phyloP scores from a whole-genome alignment of 2,113 vertebrate genomes.

The Gopherus evgoodei region DNA sequence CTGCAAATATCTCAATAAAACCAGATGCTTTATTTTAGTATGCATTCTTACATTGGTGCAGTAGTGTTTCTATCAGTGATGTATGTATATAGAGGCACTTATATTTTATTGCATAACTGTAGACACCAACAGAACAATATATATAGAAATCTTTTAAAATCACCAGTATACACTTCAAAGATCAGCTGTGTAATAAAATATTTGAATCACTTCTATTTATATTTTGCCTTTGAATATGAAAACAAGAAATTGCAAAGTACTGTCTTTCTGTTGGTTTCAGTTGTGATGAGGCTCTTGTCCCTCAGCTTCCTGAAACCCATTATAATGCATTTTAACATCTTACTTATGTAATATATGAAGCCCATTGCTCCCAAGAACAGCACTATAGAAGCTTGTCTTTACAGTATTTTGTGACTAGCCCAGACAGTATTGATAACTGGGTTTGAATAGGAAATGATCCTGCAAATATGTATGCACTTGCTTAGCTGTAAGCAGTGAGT shows the following conservation, averaged over 20 bases:
- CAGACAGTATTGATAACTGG: neutral
- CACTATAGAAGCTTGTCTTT: neutral
- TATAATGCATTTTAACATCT: neutral
- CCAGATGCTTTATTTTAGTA: neutral
- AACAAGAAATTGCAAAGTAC: neutral
- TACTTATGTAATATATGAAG: neutral
- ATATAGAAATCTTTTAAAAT: neutral
- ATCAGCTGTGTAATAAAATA: neutral
- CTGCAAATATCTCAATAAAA: neutral
- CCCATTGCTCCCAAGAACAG: neutral
- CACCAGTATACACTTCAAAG: neutral
- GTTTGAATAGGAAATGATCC: neutral
- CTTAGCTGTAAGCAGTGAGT: neutral
- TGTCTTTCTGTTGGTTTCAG: neutral
- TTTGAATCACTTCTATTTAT: neutral
- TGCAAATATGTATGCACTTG: neutral
- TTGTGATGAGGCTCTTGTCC: neutral
- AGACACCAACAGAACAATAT: neutral
- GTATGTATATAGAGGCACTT: neutral
- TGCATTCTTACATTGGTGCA: slow-evolving; percentile 14
- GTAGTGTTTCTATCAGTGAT: neutral
- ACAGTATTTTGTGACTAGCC: neutral
- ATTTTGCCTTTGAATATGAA: neutral
- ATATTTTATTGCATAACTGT: slow-evolving; percentile 25
- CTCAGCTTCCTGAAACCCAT: neutral